Conservation (phyloP, 2,888 invertebrate species). For the Flabesymbios commensalis region DNA sequence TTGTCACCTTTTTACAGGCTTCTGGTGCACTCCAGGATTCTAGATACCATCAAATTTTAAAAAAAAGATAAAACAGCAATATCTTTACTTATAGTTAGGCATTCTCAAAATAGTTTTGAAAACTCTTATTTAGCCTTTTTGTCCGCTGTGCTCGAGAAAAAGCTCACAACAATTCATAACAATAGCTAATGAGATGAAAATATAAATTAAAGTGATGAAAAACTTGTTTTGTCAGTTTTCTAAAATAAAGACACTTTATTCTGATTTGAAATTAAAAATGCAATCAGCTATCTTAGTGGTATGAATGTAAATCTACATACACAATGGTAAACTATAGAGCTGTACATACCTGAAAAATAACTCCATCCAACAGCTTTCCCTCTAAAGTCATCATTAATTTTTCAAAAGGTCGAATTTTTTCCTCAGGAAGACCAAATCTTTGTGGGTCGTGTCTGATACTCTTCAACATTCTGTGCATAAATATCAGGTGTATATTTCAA, state of each 20-base stretch:
- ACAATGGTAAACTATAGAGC: too few relatives aligned
- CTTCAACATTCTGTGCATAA: constrained; percentile 66
- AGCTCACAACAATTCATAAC: neutral
- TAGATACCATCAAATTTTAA: too few relatives aligned
- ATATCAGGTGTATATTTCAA: too few relatives aligned
- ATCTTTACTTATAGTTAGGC: too few relatives aligned
- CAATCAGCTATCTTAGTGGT: too few relatives aligned
- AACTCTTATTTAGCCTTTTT: neutral
- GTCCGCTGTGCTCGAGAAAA: neutral
- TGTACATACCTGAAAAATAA: constrained; percentile 73
- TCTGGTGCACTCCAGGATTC: too few relatives aligned
- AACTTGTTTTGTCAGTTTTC: constrained; percentile 30
- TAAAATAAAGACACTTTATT: too few relatives aligned
- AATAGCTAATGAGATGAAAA: neutral
- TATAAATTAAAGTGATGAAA: neutral
- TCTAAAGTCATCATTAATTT: constrained; percentile 75
- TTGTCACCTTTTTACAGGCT: too few relatives aligned
- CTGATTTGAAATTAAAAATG: too few relatives aligned
- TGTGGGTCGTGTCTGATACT: constrained; percentile 71
- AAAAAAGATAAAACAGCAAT: too few relatives aligned
- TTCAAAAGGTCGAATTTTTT: constrained; percentile 72
- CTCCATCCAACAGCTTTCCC: constrained; percentile 70
- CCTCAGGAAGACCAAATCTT: constrained; percentile 68
- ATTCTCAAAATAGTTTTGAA: too few relatives aligned
- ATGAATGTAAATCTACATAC: too few relatives aligned